Conservation (phyloP, 2,113 vertebrate genomes). For the Thermophis baileyi region DNA sequence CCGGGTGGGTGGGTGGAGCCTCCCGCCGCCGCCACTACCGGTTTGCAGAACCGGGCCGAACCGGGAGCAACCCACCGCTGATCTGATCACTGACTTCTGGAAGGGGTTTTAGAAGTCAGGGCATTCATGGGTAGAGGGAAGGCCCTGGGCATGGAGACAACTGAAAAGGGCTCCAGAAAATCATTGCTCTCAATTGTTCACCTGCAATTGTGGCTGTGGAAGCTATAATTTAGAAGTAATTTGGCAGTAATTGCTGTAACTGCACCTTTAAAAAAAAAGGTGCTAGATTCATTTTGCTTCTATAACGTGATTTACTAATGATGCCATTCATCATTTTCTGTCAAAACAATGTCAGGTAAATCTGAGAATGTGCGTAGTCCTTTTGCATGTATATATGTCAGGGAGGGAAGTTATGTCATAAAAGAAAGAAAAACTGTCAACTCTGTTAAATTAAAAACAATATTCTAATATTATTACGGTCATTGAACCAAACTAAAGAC, state of each 20-base stretch:
- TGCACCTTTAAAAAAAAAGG: constrained; percentile 21
- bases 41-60: too few species aligned
- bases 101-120: neutral
- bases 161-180: constrained; percentile 10
- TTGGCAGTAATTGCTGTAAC: constrained; percentile 51
- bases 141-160: neutral
- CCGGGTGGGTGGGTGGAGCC: too few species aligned
- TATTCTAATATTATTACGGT: constrained; percentile 35
- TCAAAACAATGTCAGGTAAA: constrained; percentile 54
- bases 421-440: constrained; percentile 39
- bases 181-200: constrained; percentile 20
- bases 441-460: constrained; percentile 39
- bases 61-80: too few species aligned
- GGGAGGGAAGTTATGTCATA: constrained; percentile 27
- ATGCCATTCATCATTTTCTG: constrained; percentile 57
- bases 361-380: constrained; percentile 6
- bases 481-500: constrained; percentile 45
- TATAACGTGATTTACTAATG: constrained; percentile 42
- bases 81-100: neutral
- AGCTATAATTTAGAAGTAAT: constrained; percentile 51
- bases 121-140: neutral
- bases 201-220: constrained; percentile 17
- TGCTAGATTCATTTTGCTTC: constrained; percentile 52
- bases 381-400: constrained; percentile 25
- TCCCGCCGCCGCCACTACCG: too few species aligned